Evolutionary conservation across 2,888 invertebrate genomes (phyloP).

Genomic region (Machimus atricapillus): DNA sequence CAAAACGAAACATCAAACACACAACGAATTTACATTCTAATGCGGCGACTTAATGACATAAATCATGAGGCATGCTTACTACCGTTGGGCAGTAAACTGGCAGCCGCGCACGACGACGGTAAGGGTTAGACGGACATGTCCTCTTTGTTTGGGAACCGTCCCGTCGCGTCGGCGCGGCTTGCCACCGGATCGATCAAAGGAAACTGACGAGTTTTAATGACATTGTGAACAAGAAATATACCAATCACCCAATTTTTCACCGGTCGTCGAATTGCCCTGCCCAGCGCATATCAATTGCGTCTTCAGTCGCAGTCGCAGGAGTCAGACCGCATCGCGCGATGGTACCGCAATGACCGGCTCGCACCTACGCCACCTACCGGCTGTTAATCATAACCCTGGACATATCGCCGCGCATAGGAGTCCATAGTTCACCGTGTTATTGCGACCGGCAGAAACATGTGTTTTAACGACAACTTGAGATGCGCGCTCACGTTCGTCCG

Average conservation of each 20-base stretch:
- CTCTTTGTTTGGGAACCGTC: background rate
- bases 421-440: constrained; percentile 25
- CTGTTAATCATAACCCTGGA: constrained; percentile 11
- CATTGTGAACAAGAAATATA: background rate
- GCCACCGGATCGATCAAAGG: constrained; percentile 2
- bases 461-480: constrained; percentile 25
- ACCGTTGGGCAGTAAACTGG: background rate
- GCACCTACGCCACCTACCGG: background rate
- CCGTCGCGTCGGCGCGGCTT: background rate
- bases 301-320: background rate
- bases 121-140: constrained; percentile 26
- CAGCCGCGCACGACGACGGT: background rate
- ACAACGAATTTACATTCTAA: constrained; percentile 33
- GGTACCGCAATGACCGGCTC: background rate
- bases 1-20: constrained; percentile 37
- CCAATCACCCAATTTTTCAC: constrained; percentile 36
- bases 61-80: constrained; percentile 20
- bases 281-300: constrained; percentile 9
- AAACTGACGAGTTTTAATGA: constrained; percentile 34
- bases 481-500: constrained; percentile 32
- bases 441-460: constrained; percentile 15
- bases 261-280: background rate
- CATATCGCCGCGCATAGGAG: background rate
- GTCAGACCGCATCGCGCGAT: background rate
- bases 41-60: constrained; percentile 21